These are phyloP conservation scores for Porites lutea DNA, from an alignment of 64 coral and sea anemone species.

Conservation along the genomic window DNA sequence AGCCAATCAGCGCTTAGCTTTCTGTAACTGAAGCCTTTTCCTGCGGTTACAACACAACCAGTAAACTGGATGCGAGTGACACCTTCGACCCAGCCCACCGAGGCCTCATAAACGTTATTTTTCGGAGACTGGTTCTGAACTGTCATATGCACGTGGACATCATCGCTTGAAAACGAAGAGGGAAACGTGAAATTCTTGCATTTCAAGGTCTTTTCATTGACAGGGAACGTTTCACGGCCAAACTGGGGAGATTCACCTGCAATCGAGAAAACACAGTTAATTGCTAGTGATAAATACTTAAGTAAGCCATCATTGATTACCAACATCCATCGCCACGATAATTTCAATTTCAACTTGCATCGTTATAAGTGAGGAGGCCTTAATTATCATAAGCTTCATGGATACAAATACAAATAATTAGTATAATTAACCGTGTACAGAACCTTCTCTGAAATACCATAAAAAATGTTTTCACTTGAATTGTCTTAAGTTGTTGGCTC, in stretches of 20 bases:
- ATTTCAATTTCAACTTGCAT: no score
- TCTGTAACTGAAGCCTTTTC: conserved; percentile 46
- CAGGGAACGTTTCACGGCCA: conserved; percentile 16
- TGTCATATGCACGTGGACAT: conserved; percentile 26
- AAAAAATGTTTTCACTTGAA: no score
- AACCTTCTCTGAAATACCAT: no score
- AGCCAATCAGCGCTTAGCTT: conserved; percentile 44
- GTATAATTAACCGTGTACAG: no score
- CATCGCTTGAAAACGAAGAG: background rate
- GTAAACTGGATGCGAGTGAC: conserved; percentile 48
- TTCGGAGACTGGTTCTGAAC: conserved; percentile 21
- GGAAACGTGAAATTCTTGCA: conserved; percentile 22
- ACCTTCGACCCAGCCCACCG: conserved; percentile 46
- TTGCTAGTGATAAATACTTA: no score
- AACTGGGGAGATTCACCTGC: conserved; percentile 27
- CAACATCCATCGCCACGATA: no score
- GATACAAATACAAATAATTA: no score
- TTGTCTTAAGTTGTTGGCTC: no score
- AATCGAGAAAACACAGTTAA: background rate
- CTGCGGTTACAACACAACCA: conserved; percentile 74
- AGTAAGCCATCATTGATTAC: no score
- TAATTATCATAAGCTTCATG: no score
- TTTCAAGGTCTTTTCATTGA: background rate
- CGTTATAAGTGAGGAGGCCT: no score
- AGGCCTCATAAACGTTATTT: conserved; percentile 41